Base-by-base conservation (phyloP, 1,140 invertebrate species). In the Meloidogyne hapla region DNA sequence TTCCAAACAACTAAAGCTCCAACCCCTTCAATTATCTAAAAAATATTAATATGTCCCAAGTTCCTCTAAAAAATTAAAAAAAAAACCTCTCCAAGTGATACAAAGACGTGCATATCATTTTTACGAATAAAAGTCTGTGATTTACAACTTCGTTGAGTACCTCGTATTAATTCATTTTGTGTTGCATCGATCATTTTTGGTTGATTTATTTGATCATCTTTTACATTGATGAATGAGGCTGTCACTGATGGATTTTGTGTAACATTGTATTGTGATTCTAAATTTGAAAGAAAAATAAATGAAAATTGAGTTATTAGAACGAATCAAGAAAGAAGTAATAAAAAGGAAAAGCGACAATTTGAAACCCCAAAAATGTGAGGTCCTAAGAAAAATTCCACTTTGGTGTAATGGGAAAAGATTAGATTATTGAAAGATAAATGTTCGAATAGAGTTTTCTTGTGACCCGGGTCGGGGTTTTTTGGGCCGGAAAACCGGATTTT, bases 1-100 rank as follows among this genome's bases (percentile, higher is more conserved):
- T 74, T 74, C 73, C 73, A 74, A 45, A 74, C 56, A 64, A 73
- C 23, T 38, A 73, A 25, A 18, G 71, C 71, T 1, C 71, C 71
- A 73, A 61, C 21, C 5, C 56, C 71, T 63, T 73, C 71, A 23
- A 63, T 48, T 62, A 66, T 26, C 64, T 45, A 6, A 21, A 70
- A 33, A 21, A 69, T 18, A 64, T 69, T 62, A 13, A 65, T 4
- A 38, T 10, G 2, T 1, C 13, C 21, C 21, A 26, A 73, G 5
- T 28, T 10, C 10, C 48, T 15, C n/a, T 4, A 10, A 25, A 26
- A 12, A 56, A 10, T 62, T 23, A 25, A 33, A 25, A 56, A n/a
- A 28, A 5, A 15, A 28, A 73, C 71, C 56, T 73, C 71, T 42
- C 40, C 64, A 2, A 73, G 13, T 5, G 71, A 73, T 23, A 73